phyloP scores from a whole-genome alignment of 2,113 vertebrate genomes.

The Elachura formosa region DNA sequence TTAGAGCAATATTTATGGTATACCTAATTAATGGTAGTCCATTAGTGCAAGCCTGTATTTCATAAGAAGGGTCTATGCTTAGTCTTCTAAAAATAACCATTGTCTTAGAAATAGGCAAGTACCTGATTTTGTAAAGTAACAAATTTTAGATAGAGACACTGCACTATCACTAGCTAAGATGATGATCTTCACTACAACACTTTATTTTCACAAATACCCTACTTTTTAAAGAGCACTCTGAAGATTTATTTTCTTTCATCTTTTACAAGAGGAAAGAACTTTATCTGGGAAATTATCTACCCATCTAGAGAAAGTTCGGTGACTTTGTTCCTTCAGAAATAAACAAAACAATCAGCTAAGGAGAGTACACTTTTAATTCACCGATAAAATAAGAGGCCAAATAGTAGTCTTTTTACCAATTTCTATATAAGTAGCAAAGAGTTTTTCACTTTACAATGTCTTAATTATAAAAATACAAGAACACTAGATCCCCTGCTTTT shows the following conservation, averaged over 20 bases:
- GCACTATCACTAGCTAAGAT: background rate
- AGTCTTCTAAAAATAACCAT: background rate
- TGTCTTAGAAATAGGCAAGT: background rate
- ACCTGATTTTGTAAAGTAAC: background rate
- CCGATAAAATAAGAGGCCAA: background rate
- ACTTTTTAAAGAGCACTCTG: background rate
- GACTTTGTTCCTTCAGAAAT: background rate
- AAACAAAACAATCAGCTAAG: too few species aligned
- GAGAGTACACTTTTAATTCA: fast-evolving
- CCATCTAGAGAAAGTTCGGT: background rate
- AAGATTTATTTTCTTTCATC: background rate
- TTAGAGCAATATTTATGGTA: background rate
- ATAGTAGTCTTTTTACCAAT: background rate
- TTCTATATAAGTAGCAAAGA: background rate
- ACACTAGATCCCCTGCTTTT: background rate
- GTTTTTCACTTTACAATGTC: background rate
- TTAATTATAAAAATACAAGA: background rate
- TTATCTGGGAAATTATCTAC: background rate
- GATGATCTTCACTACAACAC: background rate
- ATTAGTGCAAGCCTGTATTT: background rate
- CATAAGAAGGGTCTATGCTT: background rate
- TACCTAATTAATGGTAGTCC: background rate
- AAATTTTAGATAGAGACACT: background rate
- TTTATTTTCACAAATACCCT: background rate
- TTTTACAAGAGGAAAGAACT: background rate